A percentile compares a stretch with the other conserved stretches of the same genome.
phyloP scores from a whole-genome alignment of 2,888 invertebrate genomes.

The Caenorhabditis afra region DNA sequence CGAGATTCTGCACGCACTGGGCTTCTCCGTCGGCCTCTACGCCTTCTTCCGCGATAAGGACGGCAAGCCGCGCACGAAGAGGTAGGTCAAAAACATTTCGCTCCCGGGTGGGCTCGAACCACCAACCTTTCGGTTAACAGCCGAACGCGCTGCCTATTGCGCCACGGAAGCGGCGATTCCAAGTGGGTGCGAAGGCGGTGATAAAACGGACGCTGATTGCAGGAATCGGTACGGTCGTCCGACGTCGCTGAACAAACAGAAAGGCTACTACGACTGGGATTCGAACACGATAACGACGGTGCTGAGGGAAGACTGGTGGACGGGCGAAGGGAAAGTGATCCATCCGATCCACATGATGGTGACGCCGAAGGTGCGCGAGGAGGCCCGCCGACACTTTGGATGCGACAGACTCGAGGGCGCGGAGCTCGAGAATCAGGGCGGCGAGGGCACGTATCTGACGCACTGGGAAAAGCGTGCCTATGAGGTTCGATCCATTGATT shows the following conservation, averaged over 20 bases:
- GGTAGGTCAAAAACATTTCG: slow-evolving; percentile 68
- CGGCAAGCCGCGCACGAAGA: slow-evolving; percentile 84
- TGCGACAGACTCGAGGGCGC: slow-evolving; percentile 89
- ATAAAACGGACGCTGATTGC: slow-evolving; percentile 59
- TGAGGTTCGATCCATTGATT: slow-evolving; percentile 87
- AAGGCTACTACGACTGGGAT: slow-evolving; percentile 89
- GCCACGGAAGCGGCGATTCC: slow-evolving; percentile 72
- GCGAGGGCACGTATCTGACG: slow-evolving; percentile 95
- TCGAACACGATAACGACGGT: slow-evolving; percentile 89
- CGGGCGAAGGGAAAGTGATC: slow-evolving; percentile 86
- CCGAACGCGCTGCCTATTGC: slow-evolving; percentile 79
- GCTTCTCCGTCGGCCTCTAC: slow-evolving; percentile 95
- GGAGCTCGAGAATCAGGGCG: slow-evolving; percentile 97
- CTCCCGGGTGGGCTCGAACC: slow-evolving; percentile 84
- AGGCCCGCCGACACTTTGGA: slow-evolving; percentile 84
- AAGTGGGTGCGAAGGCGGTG: slow-evolving; percentile 81
- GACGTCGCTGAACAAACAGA: slow-evolving; percentile 71
- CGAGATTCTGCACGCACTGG: slow-evolving; percentile 96
- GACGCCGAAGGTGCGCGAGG: slow-evolving; percentile 90
- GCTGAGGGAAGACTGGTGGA: slow-evolving; percentile 87
- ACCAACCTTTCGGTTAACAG: slow-evolving; percentile 80
- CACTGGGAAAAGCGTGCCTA: slow-evolving; percentile 99
- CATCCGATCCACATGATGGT: slow-evolving; percentile 90
- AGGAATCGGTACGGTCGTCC: slow-evolving; percentile 78
- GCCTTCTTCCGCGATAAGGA: slow-evolving; percentile 91